Evolutionary conservation across 2,797 vertebrate genomes (phyloP).

Genomic region (Eulemur coronatus): DNA sequence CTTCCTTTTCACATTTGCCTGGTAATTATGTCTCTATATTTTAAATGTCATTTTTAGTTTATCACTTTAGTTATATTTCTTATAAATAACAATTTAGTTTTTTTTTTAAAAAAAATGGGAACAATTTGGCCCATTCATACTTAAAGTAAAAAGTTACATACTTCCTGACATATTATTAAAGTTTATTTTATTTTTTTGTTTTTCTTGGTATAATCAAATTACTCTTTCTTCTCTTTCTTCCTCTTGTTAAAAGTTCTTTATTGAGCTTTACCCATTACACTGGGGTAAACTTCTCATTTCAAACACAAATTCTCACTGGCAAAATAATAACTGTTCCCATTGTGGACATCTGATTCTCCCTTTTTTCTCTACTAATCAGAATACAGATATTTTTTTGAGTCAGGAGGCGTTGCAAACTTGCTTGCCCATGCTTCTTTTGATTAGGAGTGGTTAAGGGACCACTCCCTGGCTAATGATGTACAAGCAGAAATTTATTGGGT

Average conservation of each 20-base stretch:
- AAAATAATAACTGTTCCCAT: neutral
- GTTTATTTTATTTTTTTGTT: neutral
- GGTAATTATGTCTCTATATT: neutral
- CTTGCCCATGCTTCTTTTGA: neutral
- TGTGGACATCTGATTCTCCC: neutral
- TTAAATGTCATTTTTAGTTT: neutral
- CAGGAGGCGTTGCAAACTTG: neutral
- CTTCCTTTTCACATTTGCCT: neutral
- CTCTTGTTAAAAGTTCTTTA: neutral
- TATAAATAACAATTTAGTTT: neutral
- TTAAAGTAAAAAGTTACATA: neutral
- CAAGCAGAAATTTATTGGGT: neutral
- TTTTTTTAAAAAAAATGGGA: neutral
- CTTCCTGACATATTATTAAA: neutral
- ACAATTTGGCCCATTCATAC: neutral
- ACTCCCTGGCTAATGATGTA: neutral
- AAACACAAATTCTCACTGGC: neutral
- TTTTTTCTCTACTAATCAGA: neutral
- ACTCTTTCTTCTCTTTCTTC: neutral
- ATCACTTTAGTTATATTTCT: neutral
- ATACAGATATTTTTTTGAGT: neutral
- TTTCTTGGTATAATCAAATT: neutral
- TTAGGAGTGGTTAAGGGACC: neutral
- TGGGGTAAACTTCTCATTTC: neutral
- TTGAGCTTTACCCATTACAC: neutral